Percentiles rank a stretch among this genome's conserved stretches.
phyloP scores from a whole-genome alignment of 2,797 vertebrate genomes.

The Acestrorhynchus altus region DNA sequence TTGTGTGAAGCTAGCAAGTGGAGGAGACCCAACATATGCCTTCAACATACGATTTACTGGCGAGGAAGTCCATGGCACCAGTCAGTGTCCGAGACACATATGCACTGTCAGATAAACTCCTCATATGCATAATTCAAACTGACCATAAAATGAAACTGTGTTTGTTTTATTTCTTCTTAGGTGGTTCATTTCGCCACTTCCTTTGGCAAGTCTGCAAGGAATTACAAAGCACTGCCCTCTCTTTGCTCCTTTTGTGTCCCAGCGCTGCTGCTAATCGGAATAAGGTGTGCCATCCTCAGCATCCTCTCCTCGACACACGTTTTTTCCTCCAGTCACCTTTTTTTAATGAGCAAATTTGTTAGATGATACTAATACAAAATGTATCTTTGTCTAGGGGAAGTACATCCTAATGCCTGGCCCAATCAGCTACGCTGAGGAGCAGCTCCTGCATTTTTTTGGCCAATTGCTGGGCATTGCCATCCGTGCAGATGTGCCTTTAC shows the following conservation, averaged over 20 bases:
- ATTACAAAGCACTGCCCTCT: constrained; percentile 93
- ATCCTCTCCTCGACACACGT: neutral
- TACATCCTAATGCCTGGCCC: constrained; percentile 93
- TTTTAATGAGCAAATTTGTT: neutral
- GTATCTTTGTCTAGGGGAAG: constrained; percentile 83
- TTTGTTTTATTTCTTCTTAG: constrained; percentile 66
- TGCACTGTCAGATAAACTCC: constrained; percentile 10
- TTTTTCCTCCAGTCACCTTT: neutral
- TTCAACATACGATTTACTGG: constrained; percentile 99
- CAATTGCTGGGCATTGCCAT: constrained; percentile 95
- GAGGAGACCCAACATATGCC: constrained; percentile 94
- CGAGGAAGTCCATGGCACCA: constrained; percentile 97
- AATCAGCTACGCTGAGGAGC: constrained; percentile 94
- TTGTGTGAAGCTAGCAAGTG: constrained; percentile 94
- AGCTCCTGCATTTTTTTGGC: constrained; percentile 95
- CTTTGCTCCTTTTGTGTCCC: constrained; percentile 91
- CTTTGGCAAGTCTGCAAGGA: constrained; percentile 99
- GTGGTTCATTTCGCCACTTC: constrained; percentile 98
- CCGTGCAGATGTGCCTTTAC: constrained; percentile 93
- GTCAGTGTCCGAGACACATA: constrained; percentile 72
- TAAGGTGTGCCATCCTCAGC: constrained; percentile 80
- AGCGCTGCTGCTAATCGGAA: constrained; percentile 95
- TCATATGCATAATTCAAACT: constrained; percentile 18
- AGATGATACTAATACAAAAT: neutral
- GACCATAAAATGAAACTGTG: neutral